A percentile compares a stretch with the other conserved stretches of the same genome.
These are phyloP conservation scores for Lasioglossum figueresi DNA, from an alignment of 2,888 invertebrate genomes.

Conservation along the genomic window DNA sequence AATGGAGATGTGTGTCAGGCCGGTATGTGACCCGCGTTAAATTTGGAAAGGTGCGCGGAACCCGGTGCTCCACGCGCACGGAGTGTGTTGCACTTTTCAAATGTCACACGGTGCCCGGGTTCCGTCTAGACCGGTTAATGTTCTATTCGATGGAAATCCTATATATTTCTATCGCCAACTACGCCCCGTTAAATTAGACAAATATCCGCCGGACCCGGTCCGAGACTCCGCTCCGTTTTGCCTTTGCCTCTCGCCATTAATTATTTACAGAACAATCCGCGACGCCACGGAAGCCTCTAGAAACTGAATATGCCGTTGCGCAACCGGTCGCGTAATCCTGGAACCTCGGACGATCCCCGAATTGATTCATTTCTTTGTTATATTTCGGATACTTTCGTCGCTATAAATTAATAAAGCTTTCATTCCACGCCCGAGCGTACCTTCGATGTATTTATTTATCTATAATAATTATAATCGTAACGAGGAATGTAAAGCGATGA, in stretches of 20 bases:
- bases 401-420: background rate
- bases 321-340: background rate
- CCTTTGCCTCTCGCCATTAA: background rate
- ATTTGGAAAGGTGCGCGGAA: slow-evolving; percentile 59
- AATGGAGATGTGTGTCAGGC: slow-evolving; percentile 51
- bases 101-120: slow-evolving; percentile 45
- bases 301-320: background rate
- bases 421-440: background rate
- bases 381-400: no score
- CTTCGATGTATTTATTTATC: no score
- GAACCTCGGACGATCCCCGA: background rate
- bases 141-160: slow-evolving; percentile 33
- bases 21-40: slow-evolving; percentile 63
- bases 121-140: slow-evolving; percentile 28
- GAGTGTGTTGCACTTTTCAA: slow-evolving; percentile 63
- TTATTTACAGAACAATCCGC: slow-evolving; percentile 8
- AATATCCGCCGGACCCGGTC: background rate
- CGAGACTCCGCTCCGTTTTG: background rate
- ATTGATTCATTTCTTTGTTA: background rate
- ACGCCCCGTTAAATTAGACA: background rate
- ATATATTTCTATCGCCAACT: slow-evolving; percentile 13
- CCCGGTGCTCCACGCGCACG: background rate
- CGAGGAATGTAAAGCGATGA: no score
- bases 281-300: background rate
- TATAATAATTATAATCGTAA: no score